Evolutionary conservation across 2,888 invertebrate genomes (phyloP).

Genomic region (Euzophera pinguis): DNA sequence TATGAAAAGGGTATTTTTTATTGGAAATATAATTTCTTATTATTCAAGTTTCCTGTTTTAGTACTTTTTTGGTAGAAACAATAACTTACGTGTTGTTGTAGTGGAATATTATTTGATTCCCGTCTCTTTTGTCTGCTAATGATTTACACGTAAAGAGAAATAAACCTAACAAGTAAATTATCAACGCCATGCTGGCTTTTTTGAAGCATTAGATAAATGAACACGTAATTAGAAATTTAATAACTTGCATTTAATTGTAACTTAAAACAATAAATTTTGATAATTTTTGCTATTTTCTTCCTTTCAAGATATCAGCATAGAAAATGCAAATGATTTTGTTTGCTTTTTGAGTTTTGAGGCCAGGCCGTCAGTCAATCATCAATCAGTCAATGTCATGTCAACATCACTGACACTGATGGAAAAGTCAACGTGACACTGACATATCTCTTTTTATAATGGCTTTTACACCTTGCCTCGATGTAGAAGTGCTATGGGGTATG

Average conservation of each 20-base stretch:
- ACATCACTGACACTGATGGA: too few species aligned
- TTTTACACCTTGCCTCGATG: too few species aligned
- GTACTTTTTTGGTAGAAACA: neutral
- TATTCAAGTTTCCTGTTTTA: neutral
- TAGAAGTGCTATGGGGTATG: too few species aligned
- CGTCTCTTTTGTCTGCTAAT: conserved; percentile 32
- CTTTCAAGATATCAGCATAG: neutral
- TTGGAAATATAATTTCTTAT: neutral
- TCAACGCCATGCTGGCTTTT: conserved; percentile 31
- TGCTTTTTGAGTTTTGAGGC: too few species aligned
- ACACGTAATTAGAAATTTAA: neutral
- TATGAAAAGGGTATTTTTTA: neutral
- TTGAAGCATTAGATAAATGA: neutral
- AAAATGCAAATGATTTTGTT: too few species aligned
- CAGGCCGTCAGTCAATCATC: too few species aligned
- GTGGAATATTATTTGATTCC: conserved; percentile 57
- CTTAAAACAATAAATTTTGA: neutral
- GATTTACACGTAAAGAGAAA: conserved; percentile 23
- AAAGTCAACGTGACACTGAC: too few species aligned
- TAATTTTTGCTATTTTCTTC: neutral
- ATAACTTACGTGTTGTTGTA: conserved; percentile 71
- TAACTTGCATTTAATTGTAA: neutral
- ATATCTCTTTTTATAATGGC: too few species aligned
- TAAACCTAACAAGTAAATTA: conserved; percentile 34
- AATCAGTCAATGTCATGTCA: too few species aligned